phyloP scores from a whole-genome alignment of 2,888 invertebrate species.

The Drosophila borealis region DNA sequence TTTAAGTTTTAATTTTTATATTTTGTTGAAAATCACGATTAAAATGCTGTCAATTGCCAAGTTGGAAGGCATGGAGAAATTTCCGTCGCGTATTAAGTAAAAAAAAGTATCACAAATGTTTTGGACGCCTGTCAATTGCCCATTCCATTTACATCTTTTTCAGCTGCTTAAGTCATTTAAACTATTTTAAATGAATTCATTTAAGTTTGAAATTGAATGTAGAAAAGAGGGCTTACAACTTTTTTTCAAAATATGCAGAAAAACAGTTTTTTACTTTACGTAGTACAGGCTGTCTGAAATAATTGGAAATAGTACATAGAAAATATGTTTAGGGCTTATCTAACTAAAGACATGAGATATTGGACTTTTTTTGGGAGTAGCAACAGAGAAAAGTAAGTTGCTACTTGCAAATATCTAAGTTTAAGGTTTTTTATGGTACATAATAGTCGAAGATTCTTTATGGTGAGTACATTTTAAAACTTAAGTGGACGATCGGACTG shows the following conservation, averaged over 20 bases:
- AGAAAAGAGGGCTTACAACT: background rate
- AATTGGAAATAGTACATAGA: too few relatives aligned
- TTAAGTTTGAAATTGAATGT: background rate
- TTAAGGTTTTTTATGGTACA: too few relatives aligned
- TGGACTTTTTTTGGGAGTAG: too few relatives aligned
- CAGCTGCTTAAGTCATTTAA: background rate
- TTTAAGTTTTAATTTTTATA: background rate
- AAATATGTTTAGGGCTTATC: too few relatives aligned
- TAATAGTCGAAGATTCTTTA: too few relatives aligned
- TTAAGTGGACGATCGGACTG: too few relatives aligned
- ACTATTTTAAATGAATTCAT: background rate
- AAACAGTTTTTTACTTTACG: too few relatives aligned
- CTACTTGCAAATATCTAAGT: too few relatives aligned
- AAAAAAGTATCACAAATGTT: conserved; percentile 22
- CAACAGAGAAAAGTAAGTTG: too few relatives aligned
- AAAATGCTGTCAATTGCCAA: conserved; percentile 63
- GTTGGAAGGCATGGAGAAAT: conserved; percentile 9
- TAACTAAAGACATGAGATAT: too few relatives aligned
- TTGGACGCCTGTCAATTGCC: conserved; percentile 38
- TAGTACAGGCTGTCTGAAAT: too few relatives aligned
- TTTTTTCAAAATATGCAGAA: background rate
- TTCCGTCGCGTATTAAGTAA: conserved; percentile 16
- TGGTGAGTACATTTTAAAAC: too few relatives aligned
- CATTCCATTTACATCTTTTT: background rate
- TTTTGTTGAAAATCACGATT: conserved; percentile 43